Conservation (phyloP, 35 echinoderm and acorn worm species). For the Ophioderma brevispina region DNA sequence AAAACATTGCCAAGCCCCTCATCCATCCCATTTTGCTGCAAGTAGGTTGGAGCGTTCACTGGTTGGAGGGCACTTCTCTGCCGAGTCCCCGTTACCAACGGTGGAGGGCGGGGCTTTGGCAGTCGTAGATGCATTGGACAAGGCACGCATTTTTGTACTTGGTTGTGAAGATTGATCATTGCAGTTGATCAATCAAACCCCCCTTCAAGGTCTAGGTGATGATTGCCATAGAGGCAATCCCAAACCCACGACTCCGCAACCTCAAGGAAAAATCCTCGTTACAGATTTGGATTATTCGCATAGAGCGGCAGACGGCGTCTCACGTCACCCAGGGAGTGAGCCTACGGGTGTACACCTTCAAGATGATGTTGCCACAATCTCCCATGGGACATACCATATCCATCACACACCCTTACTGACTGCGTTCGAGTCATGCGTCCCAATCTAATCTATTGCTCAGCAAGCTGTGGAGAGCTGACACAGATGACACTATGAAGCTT, state of each 20-base stretch:
- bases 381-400: too few species aligned
- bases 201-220: slow-evolving; percentile 23
- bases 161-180: slow-evolving; percentile 57
- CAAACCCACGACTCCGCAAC: slow-evolving; percentile 58
- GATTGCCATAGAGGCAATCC: slow-evolving; percentile 39
- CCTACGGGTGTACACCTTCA: slow-evolving; percentile 26
- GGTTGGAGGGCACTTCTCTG: slow-evolving; percentile 40
- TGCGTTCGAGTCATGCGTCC: too few species aligned
- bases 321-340: slow-evolving; percentile 40
- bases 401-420: too few species aligned
- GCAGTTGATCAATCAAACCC: slow-evolving; percentile 63
- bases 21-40: slow-evolving; percentile 41
- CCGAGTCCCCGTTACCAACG: slow-evolving; percentile 36
- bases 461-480: too few species aligned
- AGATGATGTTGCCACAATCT: slow-evolving; percentile 50
- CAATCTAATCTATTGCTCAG: too few species aligned
- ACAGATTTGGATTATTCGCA: slow-evolving; percentile 8
- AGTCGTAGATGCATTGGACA: too few species aligned
- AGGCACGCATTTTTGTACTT: slow-evolving; percentile 52
- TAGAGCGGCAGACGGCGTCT: slow-evolving; percentile 43
- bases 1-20: slow-evolving; percentile 32
- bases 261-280: slow-evolving; percentile 70
- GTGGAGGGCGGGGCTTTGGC: slow-evolving; percentile 51
- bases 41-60: slow-evolving; percentile 50
- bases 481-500: background rate